Base-by-base conservation (phyloP, 2,113 vertebrate species). In the Albula goreensis region DNA sequence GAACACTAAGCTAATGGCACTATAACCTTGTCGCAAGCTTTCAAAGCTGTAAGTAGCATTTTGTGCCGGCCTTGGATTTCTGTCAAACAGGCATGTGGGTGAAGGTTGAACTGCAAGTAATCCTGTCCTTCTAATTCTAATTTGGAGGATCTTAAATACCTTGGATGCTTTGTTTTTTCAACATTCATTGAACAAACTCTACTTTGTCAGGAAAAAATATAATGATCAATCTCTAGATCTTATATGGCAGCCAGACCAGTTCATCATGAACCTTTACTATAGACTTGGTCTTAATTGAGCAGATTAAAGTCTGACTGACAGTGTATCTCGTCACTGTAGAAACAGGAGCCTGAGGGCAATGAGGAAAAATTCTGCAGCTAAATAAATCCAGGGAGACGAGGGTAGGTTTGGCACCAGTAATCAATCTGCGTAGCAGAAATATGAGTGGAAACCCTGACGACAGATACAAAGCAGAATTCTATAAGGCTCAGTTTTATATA, bases 241-340 rank as follows among this genome's bases (percentile, higher is more conserved):
- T 52, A 19, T 81, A 53, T 50, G 2, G 15, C 5, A 85, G 74
- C 41, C 52, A 22, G 70, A 17, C 77, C 25, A 2, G 63, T 74
- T 84, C 50, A 77, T 50, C 66, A 25, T 19, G 51, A 7, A 80
- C 78, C 78, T 2, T 66, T 11, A 82, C 48, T 57, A 82, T 12
- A 50, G 79, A 86, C 80, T 60, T 10, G 57, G 31, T 25, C 80
- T 31, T 11, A 80, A 17, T 81, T 81, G 50, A 48, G n/a, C 51
- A 81, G 79, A 86, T 86, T 66, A 74, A 70, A 60, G 70, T 63
- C 60, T 31, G n/a, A 31, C 22, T 2, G 79, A 63, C 19, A 81
- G 74, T 13, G 31, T n/a, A 60, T 81, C 25, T 25, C 31, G n/a
- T 53, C 66, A 53, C n/a, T 70, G 12, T 70, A n/a, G 51, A 82